Evolutionary conservation across 1,140 invertebrate genomes (phyloP).

Genomic region (Phymastichus coffea): DNA sequence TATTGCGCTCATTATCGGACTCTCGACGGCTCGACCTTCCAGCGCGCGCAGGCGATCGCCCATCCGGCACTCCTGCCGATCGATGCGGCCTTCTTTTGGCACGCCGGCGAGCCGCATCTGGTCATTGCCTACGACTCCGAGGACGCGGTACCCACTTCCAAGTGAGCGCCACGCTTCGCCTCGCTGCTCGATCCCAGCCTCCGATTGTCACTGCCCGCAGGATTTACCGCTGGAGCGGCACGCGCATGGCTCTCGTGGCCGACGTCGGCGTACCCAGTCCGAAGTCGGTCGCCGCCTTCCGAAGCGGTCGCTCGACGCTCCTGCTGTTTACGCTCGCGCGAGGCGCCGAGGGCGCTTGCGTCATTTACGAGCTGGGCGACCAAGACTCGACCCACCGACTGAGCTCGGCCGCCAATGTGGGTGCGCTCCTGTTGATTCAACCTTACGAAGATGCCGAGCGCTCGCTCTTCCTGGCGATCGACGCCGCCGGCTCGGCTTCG

Average conservation of each 20-base stretch:
- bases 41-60: slow-evolving; percentile 29
- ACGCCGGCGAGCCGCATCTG: slow-evolving; percentile 33
- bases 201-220: slow-evolving; percentile 30
- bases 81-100: slow-evolving; percentile 39
- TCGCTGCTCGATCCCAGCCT: no score
- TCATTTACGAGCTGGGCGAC: neutral
- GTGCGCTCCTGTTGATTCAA: slow-evolving; percentile 22
- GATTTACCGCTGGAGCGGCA: slow-evolving; percentile 46
- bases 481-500: slow-evolving; percentile 22
- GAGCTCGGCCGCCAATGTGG: neutral
- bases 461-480: slow-evolving; percentile 27
- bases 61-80: slow-evolving; percentile 12
- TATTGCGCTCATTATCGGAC: slow-evolving; percentile 33
- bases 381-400: neutral
- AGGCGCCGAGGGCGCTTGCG: neutral
- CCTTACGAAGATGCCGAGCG: slow-evolving; percentile 30
- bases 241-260: slow-evolving; percentile 38
- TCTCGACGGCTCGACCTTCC: slow-evolving; percentile 12
- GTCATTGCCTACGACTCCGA: slow-evolving; percentile 29
- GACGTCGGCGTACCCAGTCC: slow-evolving; percentile 25
- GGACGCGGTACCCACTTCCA: no score
- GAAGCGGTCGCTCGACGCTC: slow-evolving; percentile 31
- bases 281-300: slow-evolving; percentile 31
- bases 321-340: slow-evolving; percentile 33
- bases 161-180: no score